Conservation (phyloP, 2,113 vertebrate species). For the Ageneiosus marmoratus region DNA sequence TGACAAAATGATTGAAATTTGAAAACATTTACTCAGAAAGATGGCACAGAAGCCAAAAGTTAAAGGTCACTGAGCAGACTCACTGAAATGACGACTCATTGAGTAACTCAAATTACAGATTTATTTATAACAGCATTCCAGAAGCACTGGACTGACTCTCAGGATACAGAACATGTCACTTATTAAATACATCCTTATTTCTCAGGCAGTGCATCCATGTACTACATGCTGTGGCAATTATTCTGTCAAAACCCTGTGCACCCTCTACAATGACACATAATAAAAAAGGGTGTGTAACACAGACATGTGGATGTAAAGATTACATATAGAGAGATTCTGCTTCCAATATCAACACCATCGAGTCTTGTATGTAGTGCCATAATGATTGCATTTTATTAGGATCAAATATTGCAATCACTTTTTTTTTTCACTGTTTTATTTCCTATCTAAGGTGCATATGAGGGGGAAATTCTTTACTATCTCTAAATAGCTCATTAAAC, state of each 20-base stretch:
- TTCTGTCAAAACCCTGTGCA: neutral
- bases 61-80: neutral
- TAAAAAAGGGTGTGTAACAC: neutral
- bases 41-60: neutral
- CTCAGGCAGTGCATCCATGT: neutral
- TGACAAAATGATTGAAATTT: constrained; percentile 1
- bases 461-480: neutral
- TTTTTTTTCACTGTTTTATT: neutral
- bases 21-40: neutral
- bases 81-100: constrained; percentile 25
- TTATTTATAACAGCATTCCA: constrained; percentile 31
- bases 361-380: neutral
- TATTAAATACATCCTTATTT: constrained; percentile 7
- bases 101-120: constrained; percentile 14
- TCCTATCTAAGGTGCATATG: neutral
- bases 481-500: neutral
- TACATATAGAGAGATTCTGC: neutral
- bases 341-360: neutral
- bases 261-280: neutral
- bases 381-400: neutral
- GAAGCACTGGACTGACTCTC: neutral
- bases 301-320: neutral
- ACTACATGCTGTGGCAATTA: neutral
- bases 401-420: neutral
- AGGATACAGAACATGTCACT: neutral